These are phyloP conservation scores for Leptobrachium ailaonicum DNA, from an alignment of 2,113 vertebrate species.

Conservation along the genomic window DNA sequence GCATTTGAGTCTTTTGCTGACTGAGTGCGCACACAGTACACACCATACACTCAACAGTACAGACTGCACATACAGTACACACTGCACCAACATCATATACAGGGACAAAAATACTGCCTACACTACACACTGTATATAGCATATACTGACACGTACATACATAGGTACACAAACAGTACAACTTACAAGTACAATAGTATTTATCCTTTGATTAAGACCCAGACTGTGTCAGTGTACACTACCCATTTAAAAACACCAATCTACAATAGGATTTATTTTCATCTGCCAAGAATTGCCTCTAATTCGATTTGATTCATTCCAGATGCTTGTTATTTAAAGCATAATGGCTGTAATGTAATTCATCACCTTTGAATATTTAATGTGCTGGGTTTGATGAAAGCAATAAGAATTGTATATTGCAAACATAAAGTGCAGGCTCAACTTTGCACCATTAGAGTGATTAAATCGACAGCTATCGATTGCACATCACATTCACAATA, in stretches of 20 bases:
- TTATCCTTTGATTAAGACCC: too few species aligned
- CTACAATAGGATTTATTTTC: constrained; percentile 17
- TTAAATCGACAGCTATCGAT: constrained; percentile 66
- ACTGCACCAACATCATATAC: too few species aligned
- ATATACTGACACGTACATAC: too few species aligned
- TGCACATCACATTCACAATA: constrained; percentile 57
- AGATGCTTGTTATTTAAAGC: constrained; percentile 60
- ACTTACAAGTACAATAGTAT: too few species aligned
- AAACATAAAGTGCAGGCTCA: constrained; percentile 62
- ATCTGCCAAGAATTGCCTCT: constrained; percentile 60
- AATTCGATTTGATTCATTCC: constrained; percentile 54
- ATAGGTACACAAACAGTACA: too few species aligned
- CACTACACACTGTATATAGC: too few species aligned
- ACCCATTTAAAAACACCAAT: constrained; percentile 12
- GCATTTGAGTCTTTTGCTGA: too few species aligned
- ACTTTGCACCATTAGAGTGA: constrained; percentile 67
- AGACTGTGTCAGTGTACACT: too few species aligned
- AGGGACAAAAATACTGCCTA: too few species aligned
- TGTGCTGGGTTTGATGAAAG: constrained; percentile 72
- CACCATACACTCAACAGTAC: too few species aligned
- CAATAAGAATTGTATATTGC: constrained; percentile 56
- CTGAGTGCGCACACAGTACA: too few species aligned
- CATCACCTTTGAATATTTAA: constrained; percentile 66
- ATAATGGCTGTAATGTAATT: constrained; percentile 65
- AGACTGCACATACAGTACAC: too few species aligned